Evolutionary conservation across 2,797 vertebrate genomes (phyloP), one percentile per base, ranked within the genome.

Genomic region (Esox lucius): DNA sequence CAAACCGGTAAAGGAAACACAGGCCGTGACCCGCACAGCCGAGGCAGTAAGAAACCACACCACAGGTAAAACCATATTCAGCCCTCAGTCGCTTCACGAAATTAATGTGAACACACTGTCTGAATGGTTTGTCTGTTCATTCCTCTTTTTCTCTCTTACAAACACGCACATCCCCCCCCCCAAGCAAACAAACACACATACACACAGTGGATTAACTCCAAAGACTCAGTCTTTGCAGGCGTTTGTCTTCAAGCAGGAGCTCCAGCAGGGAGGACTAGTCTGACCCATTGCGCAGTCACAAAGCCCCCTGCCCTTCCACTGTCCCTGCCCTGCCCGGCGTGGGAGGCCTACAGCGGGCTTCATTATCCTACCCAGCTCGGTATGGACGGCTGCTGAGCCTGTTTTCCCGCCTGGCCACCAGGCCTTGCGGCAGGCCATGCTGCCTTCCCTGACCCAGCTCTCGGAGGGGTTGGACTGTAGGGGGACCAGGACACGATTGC

Each of bases 291-390:
- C 72, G 76, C 79, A 53, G 74, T 64, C 80, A 68, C 72, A 74
- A 65, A 76, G 77, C 70, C 35, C 73, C 65, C 7, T 2, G 51
- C 42, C 72, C 3, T 16, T 22, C 56, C 6, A 46, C 42, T 4
- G 42, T 9, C 42, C 42, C 6, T 3, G 42, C 42, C 42, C 42
- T 35, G 2, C 33, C n/a, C n/a, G 39, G 35, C 35, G 35, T 7
- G 35, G 35, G 35, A 35, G 0, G 75, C 79, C 72, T 77, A 31
- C 68, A 51, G 75, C 81, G 77, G 70, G 48, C 66, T 71, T 70
- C 74, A 73, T 84, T 87, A 81, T 85, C 73, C 70, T 15, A 67
- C 46, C 22, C 74, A 5, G 53, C 46, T 83, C 72, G 78, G 68
- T 67, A 70, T 19, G 33, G 62, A 68, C 64, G 2, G 31, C 72